Evolutionary conservation across 1,140 invertebrate genomes (phyloP).

Genomic region (Leptinotarsa texana): DNA sequence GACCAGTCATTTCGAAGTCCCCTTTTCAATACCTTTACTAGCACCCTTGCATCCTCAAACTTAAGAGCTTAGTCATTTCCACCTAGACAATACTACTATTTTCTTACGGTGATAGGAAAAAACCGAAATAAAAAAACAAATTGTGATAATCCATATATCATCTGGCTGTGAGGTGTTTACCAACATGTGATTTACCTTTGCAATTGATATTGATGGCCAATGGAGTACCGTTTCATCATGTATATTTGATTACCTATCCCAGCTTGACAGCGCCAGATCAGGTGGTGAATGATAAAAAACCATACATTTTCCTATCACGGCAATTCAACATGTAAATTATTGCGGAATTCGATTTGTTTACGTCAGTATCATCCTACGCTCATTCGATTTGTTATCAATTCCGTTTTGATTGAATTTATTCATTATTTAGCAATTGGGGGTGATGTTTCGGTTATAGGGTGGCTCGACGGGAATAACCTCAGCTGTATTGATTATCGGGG

Average conservation of each 20-base stretch:
- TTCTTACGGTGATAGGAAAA: no score
- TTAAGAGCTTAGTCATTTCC: no score
- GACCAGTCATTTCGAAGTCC: no score
- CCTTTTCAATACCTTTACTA: no score
- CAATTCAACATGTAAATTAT: conserved; percentile 6
- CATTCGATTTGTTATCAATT: neutral
- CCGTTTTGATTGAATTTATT: conserved; percentile 1
- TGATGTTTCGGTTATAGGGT: neutral
- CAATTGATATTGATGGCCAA: conserved; percentile 28
- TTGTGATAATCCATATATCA: no score
- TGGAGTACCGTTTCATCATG: conserved; percentile 12
- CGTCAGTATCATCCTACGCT: neutral
- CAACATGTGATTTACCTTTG: conserved; percentile 19
- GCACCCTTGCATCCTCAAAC: no score
- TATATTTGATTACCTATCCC: conserved; percentile 32
- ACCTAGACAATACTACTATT: no score
- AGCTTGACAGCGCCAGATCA: conserved; percentile 28
- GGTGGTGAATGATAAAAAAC: conserved; percentile 14
- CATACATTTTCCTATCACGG: neutral
- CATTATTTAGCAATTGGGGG: neutral
- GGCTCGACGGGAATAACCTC: no score
- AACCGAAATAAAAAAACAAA: no score
- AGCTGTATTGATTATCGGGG: no score
- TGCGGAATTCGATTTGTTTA: neutral
- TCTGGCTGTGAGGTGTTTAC: neutral